These are phyloP conservation scores for Zapus hudsonius DNA, from an alignment of 2,113 vertebrate species.

Conservation along the genomic window DNA sequence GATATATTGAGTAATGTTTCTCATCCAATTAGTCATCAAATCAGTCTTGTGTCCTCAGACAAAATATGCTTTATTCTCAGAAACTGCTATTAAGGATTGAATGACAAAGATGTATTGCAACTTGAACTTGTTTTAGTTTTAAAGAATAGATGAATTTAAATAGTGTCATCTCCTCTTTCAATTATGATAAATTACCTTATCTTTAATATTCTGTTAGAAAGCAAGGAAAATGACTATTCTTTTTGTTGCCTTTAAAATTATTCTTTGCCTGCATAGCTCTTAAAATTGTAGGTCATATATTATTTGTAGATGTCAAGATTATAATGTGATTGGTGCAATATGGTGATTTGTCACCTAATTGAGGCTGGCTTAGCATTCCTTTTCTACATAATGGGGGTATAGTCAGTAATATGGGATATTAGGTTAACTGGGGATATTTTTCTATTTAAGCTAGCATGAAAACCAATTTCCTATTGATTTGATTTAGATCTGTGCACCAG, in stretches of 20 bases:
- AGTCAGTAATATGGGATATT: slow-evolving; percentile 70
- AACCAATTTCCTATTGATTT: slow-evolving; percentile 73
- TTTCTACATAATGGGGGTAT: slow-evolving; percentile 70
- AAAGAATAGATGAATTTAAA: slow-evolving; percentile 20
- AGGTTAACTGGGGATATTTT: slow-evolving; percentile 74
- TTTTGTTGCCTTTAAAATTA: slow-evolving; percentile 54
- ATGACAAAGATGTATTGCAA: neutral
- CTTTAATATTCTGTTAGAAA: slow-evolving; percentile 44
- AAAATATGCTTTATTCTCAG: neutral
- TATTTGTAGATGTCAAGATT: slow-evolving; percentile 32
- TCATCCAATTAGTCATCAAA: neutral
- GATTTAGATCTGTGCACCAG: slow-evolving; percentile 55
- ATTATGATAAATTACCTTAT: slow-evolving; percentile 55
- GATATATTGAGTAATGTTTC: slow-evolving; percentile 14
- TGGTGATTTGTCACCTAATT: slow-evolving; percentile 52
- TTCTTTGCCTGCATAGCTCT: slow-evolving; percentile 23
- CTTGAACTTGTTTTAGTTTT: slow-evolving; percentile 24
- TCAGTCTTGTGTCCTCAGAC: neutral
- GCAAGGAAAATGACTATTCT: neutral
- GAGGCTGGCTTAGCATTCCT: slow-evolving; percentile 60
- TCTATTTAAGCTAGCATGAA: slow-evolving; percentile 56
- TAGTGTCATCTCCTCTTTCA: neutral
- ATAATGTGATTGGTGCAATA: slow-evolving; percentile 56
- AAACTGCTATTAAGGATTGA: neutral
- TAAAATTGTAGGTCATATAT: slow-evolving; percentile 46